Percentiles rank a stretch among this genome's conserved stretches.
Evolutionary conservation across 1,140 invertebrate species (phyloP).

Genomic region (Zaprionus taronus): DNA sequence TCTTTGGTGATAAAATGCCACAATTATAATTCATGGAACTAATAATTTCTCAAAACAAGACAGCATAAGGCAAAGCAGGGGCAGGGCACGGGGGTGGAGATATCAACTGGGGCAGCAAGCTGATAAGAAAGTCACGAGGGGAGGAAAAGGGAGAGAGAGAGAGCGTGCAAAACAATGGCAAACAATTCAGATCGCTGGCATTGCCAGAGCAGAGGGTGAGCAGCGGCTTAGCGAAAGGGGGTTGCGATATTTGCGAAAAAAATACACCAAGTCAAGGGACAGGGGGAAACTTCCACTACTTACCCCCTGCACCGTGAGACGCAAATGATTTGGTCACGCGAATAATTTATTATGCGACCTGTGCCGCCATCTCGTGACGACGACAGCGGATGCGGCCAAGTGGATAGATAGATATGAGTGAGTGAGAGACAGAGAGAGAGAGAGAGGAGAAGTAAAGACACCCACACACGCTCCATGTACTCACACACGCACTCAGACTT

Average conservation of each 20-base stretch:
- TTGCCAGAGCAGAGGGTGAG: slow-evolving; percentile 13
- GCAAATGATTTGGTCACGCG: slow-evolving; percentile 82
- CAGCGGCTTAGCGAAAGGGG: not conserved
- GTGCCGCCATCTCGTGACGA: slow-evolving; percentile 70
- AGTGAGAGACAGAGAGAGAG: not conserved
- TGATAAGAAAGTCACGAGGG: slow-evolving; percentile 37
- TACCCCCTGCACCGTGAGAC: slow-evolving; percentile 15
- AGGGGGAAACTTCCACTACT: too few species aligned
- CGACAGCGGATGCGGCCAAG: slow-evolving; percentile 64
- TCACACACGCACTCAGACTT: not conserved
- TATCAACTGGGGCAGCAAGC: slow-evolving; percentile 28
- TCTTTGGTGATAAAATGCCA: slow-evolving; percentile 48
- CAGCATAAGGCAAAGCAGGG: slow-evolving; percentile 12
- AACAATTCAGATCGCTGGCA: slow-evolving; percentile 35
- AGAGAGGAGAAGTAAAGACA: slow-evolving; percentile 18
- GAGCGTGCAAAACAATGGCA: slow-evolving; percentile 8
- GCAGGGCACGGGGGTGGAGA: slow-evolving; percentile 1
- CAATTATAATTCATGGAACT: slow-evolving; percentile 64
- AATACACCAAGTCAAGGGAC: not conserved
- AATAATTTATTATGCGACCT: slow-evolving; percentile 81
- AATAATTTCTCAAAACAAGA: slow-evolving; percentile 59
- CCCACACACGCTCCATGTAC: not conserved
- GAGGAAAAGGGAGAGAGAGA: not conserved
- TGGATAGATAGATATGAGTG: slow-evolving; percentile 38
- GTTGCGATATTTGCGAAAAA: slow-evolving; percentile 1